Conservation (phyloP, 2,797 vertebrate genomes). For the Anabacerthia variegaticeps region DNA sequence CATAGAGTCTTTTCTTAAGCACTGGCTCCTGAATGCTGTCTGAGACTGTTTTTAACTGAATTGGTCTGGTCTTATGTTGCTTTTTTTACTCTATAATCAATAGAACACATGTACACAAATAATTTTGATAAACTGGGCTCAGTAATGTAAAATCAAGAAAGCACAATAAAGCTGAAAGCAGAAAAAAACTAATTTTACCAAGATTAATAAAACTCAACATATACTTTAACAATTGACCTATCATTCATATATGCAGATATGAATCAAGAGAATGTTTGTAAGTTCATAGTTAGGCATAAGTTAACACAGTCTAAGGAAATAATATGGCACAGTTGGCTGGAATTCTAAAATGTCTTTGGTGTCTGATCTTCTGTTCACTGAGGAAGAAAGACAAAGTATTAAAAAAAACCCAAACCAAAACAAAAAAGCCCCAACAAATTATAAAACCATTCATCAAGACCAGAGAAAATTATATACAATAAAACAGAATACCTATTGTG, state of each 20-base stretch:
- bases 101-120: background rate
- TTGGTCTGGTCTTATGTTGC: background rate
- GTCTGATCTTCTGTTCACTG: background rate
- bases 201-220: background rate
- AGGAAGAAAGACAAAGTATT: constrained; percentile 3
- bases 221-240: background rate
- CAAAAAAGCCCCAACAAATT: background rate
- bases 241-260: background rate
- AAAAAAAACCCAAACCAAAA: background rate
- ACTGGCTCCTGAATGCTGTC: background rate
- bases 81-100: background rate
- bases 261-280: background rate
- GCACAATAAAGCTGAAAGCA: background rate
- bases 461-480: constrained; percentile 48
- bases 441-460: constrained; percentile 57
- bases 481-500: constrained; percentile 6
- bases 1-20: background rate
- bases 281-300: background rate
- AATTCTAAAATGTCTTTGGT: background rate
- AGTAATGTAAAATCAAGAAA: background rate
- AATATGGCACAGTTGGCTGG: background rate
- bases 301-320: background rate
- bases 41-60: background rate
- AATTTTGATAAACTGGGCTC: background rate
- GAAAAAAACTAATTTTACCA: background rate